Percentiles rank a stretch among this genome's conserved stretches.
phyloP scores from a whole-genome alignment of 2,888 invertebrate species.

The Mystacides longicornis region DNA sequence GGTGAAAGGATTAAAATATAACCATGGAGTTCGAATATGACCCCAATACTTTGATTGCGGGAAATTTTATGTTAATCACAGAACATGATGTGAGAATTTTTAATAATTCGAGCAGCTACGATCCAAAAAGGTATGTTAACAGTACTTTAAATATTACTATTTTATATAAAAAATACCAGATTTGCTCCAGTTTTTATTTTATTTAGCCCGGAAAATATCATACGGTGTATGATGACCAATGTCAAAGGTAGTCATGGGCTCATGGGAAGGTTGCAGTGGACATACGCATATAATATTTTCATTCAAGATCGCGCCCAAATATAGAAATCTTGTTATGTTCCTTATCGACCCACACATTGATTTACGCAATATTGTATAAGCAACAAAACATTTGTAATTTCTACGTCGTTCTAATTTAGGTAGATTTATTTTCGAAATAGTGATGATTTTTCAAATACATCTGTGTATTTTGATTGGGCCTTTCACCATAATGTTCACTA shows the following conservation, averaged over 20 bases:
- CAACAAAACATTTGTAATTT: too few relatives aligned
- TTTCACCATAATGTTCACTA: too few relatives aligned
- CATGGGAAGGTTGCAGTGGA: neutral
- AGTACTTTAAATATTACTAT: neutral
- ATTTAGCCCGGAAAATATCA: too few relatives aligned
- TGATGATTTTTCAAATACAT: too few relatives aligned
- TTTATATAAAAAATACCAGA: neutral
- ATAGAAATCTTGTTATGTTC: constrained; percentile 2
- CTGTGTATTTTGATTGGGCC: too few relatives aligned
- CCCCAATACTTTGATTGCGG: constrained; percentile 7
- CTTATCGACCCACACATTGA: neutral
- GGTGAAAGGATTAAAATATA: neutral
- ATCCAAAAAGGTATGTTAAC: constrained; percentile 14
- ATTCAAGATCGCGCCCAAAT: neutral
- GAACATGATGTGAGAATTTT: constrained; percentile 13
- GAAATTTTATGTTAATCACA: constrained; percentile 15
- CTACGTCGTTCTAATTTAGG: too few relatives aligned
- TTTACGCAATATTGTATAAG: too few relatives aligned
- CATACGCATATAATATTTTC: too few relatives aligned
- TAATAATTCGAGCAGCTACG: constrained; percentile 16
- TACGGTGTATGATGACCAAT: too few relatives aligned
- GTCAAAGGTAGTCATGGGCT: neutral
- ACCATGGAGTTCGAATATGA: constrained; percentile 20
- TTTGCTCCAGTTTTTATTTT: too few relatives aligned
- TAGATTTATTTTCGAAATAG: too few relatives aligned